A percentile compares a stretch with the other conserved stretches of the same genome.
These are phyloP conservation scores for Blastomussa wellsi DNA, from an alignment of 92 coral and sea anemone species.

Conservation along the genomic window DNA sequence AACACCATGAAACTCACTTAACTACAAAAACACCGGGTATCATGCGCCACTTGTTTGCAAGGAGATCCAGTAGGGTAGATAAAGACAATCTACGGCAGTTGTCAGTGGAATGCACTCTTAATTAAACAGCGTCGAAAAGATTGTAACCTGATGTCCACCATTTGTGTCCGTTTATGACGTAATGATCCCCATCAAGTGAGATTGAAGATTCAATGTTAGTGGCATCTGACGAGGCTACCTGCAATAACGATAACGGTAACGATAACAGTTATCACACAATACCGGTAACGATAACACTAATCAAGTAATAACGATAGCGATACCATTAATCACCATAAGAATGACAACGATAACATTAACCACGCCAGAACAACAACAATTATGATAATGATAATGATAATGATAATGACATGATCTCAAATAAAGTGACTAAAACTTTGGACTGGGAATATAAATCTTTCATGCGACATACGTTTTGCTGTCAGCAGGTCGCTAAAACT, in stretches of 20 bases:
- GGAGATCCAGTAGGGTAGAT: too few species aligned
- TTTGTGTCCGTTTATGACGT: constrained; percentile 88
- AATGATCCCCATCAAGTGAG: constrained; percentile 76
- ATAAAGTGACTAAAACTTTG: background rate
- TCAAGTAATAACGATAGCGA: too few species aligned
- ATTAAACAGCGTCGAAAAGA: background rate
- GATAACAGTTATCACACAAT: background rate
- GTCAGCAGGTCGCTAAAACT: background rate
- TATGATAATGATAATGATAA: background rate
- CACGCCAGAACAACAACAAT: too few species aligned
- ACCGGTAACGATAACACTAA: too few species aligned
- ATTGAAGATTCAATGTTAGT: constrained; percentile 92
- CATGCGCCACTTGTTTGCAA: too few species aligned
- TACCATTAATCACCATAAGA: too few species aligned
- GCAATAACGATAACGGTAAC: background rate
- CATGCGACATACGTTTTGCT: background rate
- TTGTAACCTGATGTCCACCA: constrained; percentile 97
- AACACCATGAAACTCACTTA: too few species aligned
- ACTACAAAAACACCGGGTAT: too few species aligned
- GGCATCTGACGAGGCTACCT: constrained; percentile 99
- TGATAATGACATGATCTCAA: background rate
- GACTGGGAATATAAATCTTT: background rate
- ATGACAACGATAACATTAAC: too few species aligned
- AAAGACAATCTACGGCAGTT: background rate
- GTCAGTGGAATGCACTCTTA: background rate